Percentiles rank a stretch among this genome's conserved stretches.
Conservation (phyloP, 2,888 invertebrate genomes). For the Leptura quadrifasciata region DNA sequence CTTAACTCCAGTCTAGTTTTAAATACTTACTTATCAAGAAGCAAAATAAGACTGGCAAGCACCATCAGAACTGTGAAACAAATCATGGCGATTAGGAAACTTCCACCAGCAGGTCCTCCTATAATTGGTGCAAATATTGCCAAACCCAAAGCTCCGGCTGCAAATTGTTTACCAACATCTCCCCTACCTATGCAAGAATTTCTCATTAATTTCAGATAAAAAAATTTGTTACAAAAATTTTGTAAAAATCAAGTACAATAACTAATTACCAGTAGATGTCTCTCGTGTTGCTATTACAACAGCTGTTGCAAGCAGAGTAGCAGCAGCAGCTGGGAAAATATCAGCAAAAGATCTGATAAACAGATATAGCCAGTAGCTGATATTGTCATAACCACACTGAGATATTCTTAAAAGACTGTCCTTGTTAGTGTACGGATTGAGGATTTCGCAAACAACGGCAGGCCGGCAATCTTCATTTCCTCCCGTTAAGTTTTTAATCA, state of each 20-base stretch:
- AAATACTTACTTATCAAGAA: conserved; percentile 76
- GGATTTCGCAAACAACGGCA: conserved; percentile 82
- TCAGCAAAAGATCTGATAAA: conserved; percentile 83
- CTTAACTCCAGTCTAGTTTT: not conserved
- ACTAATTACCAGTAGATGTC: conserved; percentile 78
- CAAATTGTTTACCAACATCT: conserved; percentile 86
- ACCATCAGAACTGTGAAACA: conserved; percentile 77
- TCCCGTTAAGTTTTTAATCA: conserved; percentile 68
- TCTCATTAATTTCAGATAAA: not conserved
- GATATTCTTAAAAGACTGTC: conserved; percentile 82
- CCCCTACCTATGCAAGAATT: conserved; percentile 76
- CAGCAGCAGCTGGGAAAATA: conserved; percentile 84
- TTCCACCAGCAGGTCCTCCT: conserved; percentile 70
- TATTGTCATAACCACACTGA: conserved; percentile 83
- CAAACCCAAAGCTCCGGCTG: conserved; percentile 84
- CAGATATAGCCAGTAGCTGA: conserved; percentile 84
- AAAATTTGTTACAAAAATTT: too few relatives aligned
- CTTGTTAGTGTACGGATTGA: conserved; percentile 82
- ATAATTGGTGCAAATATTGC: conserved; percentile 82
- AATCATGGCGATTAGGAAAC: conserved; percentile 77
- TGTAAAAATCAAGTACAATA: not conserved
- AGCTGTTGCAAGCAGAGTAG: conserved; percentile 83
- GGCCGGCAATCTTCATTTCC: conserved; percentile 76
- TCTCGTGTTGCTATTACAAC: conserved; percentile 89
- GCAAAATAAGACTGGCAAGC: conserved; percentile 78